Evolutionary conservation across 1,140 invertebrate genomes (phyloP), one percentile per base, ranked within the genome.

Genomic region (Macrobrachium nipponense): DNA sequence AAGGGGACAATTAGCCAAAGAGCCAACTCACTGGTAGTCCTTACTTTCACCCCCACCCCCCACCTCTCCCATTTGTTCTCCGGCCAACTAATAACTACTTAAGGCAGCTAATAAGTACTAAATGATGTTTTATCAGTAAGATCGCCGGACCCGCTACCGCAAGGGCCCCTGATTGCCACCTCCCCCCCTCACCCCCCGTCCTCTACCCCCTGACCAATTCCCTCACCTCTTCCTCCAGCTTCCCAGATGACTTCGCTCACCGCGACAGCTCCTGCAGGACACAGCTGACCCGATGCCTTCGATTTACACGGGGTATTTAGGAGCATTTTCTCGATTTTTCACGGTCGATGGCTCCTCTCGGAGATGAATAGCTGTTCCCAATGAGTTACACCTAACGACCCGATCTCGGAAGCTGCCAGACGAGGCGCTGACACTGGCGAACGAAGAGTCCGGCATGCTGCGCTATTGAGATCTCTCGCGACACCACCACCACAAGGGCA

Each of bases 91-190:
- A 82, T 82, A 82, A 82, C 51, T 61, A 82, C 80, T 73, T 62
- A 82, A 82, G 80, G 80, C 80, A 82, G 18, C 80, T 82, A 82
- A 82, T 82, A 82, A 72, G 80, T 82, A 72, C 80, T 82, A 82
- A 82, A 82, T 82, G 80, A 82, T 73, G 51, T 75, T 75, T 82
- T 82, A 82, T 81, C 79, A 58, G 79, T 20, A 68, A 58, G 62
- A 81, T 81, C 79, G 43, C 62, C 12, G 12, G 51, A 2, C 51
- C 51, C 12, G 51, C 51, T 51, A 51, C 51, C 51, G 51, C 51
- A 51, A 51, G 51, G 51, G 51, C 51, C 51, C 51, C 51, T 10
- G 51, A 51, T 51, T 51, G 17, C 73, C 73, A 12, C 36, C 43
- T 51, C 15, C 44, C 73, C 36, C 43, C 44, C 43, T 43, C 36